Conservation (phyloP, 2,888 invertebrate species). For the Andrena bicolor region DNA sequence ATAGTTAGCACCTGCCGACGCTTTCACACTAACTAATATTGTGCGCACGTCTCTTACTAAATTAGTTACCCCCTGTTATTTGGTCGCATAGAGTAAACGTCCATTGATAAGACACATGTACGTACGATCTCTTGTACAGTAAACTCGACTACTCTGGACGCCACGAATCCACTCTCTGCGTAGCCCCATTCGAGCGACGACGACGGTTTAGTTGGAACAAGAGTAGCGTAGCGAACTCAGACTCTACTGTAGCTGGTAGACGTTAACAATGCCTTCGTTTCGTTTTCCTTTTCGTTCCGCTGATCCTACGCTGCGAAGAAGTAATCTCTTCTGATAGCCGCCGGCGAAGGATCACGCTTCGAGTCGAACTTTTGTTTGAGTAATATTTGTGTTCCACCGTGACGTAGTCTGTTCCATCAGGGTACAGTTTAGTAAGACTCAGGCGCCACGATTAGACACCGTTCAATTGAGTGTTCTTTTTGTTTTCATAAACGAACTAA, state of each 20-base stretch:
- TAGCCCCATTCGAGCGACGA: neutral
- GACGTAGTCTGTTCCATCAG: constrained; percentile 22
- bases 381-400: neutral
- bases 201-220: constrained; percentile 1
- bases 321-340: constrained; percentile 11
- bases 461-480: constrained; percentile 76
- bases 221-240: constrained; percentile 34
- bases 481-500: constrained; percentile 76
- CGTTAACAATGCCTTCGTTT: neutral
- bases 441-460: constrained; percentile 80
- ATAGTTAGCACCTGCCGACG: constrained; percentile 85
- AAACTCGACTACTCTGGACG: constrained; percentile 12
- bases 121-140: constrained; percentile 20
- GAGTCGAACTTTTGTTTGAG: neutral
- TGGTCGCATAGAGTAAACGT: constrained; percentile 31
- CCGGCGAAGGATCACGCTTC: constrained; percentile 33
- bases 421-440: constrained; percentile 81
- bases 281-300: constrained; percentile 1
- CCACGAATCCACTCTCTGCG: constrained; percentile 12
- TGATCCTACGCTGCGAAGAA: constrained; percentile 33
- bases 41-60: constrained; percentile 82
- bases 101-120: neutral
- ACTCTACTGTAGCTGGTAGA: constrained; percentile 22
- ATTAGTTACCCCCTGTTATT: constrained; percentile 70
- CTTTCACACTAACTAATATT: constrained; percentile 83